Conservation (phyloP, 2,113 vertebrate genomes). For the Columbina picui region DNA sequence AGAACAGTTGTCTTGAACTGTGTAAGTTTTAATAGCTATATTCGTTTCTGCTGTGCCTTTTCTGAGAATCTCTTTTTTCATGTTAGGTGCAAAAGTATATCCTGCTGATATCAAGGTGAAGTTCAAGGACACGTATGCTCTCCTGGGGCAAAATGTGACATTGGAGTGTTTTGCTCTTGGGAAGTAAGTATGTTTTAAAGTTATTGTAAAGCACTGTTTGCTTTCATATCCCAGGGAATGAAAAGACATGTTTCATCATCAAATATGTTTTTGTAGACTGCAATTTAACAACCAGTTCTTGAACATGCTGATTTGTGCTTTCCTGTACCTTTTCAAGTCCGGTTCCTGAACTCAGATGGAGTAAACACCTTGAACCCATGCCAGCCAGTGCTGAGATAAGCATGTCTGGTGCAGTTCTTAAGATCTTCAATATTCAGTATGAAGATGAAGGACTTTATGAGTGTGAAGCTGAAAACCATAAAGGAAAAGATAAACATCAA, state of each 20-base stretch:
- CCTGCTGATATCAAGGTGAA: conserved; percentile 94
- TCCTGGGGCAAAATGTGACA: conserved; percentile 92
- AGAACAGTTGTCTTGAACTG: background rate
- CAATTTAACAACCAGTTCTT: background rate
- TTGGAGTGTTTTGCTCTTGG: conserved; percentile 98
- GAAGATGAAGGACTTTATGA: conserved; percentile 90
- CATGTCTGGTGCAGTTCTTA: conserved; percentile 87
- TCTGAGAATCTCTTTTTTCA: conserved; percentile 13
- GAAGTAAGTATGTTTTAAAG: conserved; percentile 85
- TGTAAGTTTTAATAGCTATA: background rate
- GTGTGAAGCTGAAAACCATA: conserved; percentile 91
- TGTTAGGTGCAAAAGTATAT: conserved; percentile 88
- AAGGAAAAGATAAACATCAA: conserved; percentile 89
- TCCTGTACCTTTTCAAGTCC: conserved; percentile 80
- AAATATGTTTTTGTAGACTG: conserved; percentile 13
- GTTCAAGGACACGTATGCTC: conserved; percentile 85
- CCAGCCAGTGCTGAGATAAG: conserved; percentile 86
- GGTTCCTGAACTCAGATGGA: conserved; percentile 92
- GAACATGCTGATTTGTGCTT: conserved; percentile 13
- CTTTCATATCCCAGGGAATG: background rate
- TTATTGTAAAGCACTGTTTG: background rate
- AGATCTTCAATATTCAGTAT: conserved; percentile 88
- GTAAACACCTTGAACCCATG: conserved; percentile 84
- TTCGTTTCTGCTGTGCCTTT: background rate
- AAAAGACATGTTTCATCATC: background rate